Base-by-base conservation (phyloP, 2,797 vertebrate genomes). In the Tenualosa thibaudeaui region DNA sequence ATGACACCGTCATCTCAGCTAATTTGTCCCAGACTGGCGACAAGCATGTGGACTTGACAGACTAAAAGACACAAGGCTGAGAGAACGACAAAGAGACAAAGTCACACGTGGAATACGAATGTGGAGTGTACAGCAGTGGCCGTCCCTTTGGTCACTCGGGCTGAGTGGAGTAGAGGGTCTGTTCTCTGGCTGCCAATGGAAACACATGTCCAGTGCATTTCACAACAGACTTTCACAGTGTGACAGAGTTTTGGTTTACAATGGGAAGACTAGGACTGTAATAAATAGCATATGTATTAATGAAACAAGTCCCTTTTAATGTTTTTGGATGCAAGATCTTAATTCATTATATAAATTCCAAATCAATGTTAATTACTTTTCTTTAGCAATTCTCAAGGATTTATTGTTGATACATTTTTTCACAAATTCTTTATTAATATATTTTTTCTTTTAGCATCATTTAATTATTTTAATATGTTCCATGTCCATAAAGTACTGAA, bases 1-100 rank as follows among this genome's bases (percentile, higher is more conserved):
- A 78, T 78, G 71, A 78, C 71, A 78, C 71, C 43, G 71, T 78
- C 71, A 78, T 43, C 71, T 78, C 71, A 3, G 71, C 15, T 78
- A 78, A 78, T 78, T 78, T 78, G 71, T 78, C 71, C 71, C 71
- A 78, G 71, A 78, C 71, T 22, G 40, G 40, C 71, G 17, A 78
- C 40, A 19, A 78, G 37, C 37, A 78, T 78, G 71, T 78, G 71
- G 71, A 46, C 37, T 78, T 78, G 71, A 78, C 71, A 78, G 22
- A 6, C n/a, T 24, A 24, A n/a, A 37, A 75, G 13, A 37, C 68
- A 75, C 6, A 3, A 22, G 71, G 40, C 17, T 46, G 5, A 9
- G 37, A 78, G 40, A 17, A 37, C 22, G 4, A 78, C 71, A 78
- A 75, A 40, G 71, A 78, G 37, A 78, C 40, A 71, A 71, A 71